Percentiles rank a stretch among this genome's conserved stretches.
Conservation (phyloP, 2,888 invertebrate genomes). For the Auanema sp. region DNA sequence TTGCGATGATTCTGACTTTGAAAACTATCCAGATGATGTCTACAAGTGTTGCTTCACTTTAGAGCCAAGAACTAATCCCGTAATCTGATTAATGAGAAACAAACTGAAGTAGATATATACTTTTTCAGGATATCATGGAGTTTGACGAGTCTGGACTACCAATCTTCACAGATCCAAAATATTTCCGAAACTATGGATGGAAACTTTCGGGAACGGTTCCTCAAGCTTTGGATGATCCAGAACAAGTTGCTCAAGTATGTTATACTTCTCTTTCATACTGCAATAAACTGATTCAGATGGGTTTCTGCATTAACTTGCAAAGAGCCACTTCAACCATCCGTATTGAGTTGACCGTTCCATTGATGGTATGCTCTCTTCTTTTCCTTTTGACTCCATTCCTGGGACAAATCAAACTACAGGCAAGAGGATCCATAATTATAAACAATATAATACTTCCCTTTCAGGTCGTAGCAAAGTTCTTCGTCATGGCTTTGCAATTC, state of each 20-base stretch:
- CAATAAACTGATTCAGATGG: slow-evolving; percentile 36
- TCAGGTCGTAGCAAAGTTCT: slow-evolving; percentile 57
- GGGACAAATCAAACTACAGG: slow-evolving; percentile 49
- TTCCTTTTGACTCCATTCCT: slow-evolving; percentile 59
- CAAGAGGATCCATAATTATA: neutral
- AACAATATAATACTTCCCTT: neutral
- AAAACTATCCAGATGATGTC: slow-evolving; percentile 60
- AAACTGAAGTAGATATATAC: neutral
- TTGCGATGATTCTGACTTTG: slow-evolving; percentile 63
- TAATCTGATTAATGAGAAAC: slow-evolving; percentile 7
- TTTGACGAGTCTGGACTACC: slow-evolving; percentile 57
- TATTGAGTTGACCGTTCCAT: slow-evolving; percentile 56
- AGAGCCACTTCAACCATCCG: slow-evolving; percentile 55
- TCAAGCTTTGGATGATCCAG: slow-evolving; percentile 51
- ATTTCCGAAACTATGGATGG: slow-evolving; percentile 64
- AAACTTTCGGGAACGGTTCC: slow-evolving; percentile 57
- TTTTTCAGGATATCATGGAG: slow-evolving; percentile 55
- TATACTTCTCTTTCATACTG: neutral
- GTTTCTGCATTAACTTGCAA: slow-evolving; percentile 62
- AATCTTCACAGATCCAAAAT: slow-evolving; percentile 63
- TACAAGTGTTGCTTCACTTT: slow-evolving; percentile 62
- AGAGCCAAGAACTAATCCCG: slow-evolving; percentile 53
- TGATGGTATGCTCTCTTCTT: slow-evolving; percentile 52
- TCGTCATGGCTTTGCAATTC: slow-evolving; percentile 59
- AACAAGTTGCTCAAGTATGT: slow-evolving; percentile 49